These are phyloP conservation scores for Bergia puertoricense DNA, from an alignment of 92 coral and sea anemone genomes.

Conservation along the genomic window DNA sequence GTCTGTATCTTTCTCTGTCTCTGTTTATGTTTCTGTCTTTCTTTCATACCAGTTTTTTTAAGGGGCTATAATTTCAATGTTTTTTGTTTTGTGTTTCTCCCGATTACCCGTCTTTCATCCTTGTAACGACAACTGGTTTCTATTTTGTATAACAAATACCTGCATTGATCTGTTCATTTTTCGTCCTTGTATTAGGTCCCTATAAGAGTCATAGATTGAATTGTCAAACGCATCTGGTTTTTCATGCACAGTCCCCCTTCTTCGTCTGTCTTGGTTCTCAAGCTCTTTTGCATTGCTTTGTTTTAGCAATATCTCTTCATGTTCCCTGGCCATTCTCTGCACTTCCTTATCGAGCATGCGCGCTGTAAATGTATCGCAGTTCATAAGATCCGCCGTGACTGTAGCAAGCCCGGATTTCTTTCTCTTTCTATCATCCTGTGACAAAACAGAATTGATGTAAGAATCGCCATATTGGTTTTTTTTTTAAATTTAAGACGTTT, in stretches of 20 bases:
- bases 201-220: not conserved
- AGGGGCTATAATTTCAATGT: too few relatives aligned
- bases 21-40: too few relatives aligned
- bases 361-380: slow-evolving; percentile 50
- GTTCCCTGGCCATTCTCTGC: slow-evolving; percentile 51
- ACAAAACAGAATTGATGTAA: not conserved
- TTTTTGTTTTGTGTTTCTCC: not conserved
- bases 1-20: too few relatives aligned
- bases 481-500: too few relatives aligned
- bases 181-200: not conserved
- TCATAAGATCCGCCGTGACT: slow-evolving; percentile 34
- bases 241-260: not conserved
- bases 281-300: not conserved
- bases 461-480: too few relatives aligned
- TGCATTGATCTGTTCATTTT: not conserved
- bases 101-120: not conserved
- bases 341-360: slow-evolving; percentile 55
- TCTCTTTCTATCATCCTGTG: not conserved
- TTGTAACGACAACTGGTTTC: not conserved
- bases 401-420: not conserved
- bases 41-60: too few relatives aligned
- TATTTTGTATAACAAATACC: not conserved
- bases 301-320: slow-evolving; percentile 24
- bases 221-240: not conserved
- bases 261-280: not conserved